Evolutionary conservation across 2,113 vertebrate species (phyloP), one percentile per base, ranked within the genome.

Genomic region (Neolamprologus tretocephalus): DNA sequence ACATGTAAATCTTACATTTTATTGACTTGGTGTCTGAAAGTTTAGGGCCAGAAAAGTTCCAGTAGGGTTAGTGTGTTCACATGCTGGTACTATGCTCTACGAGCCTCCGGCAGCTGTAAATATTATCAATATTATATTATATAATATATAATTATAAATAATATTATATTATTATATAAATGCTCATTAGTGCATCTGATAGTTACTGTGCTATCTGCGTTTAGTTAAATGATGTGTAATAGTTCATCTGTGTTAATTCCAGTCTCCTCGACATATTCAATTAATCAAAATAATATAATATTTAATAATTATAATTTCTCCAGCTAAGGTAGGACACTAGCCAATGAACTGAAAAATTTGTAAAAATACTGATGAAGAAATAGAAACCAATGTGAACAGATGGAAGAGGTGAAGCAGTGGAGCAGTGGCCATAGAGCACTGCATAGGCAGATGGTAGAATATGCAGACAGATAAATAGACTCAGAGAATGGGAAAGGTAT

Each of bases 381-480:
- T 82, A 51, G 42, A 81, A 35, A 84, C 35, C 47, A 57, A 54
- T 91, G 57, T 3, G 8, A 87, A 33, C 88, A 89, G 80, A 87
- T 86, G 81, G 87, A 89, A 73, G 78, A 83, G 84, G 54, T 81
- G 80, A 81, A 83, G 83, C 87, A 49, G 51, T 2, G 21, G 57
- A 61, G 58, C 58, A 63, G 61, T 37, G 61, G 10, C 26, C 58
- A 47, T 68, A 80, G 73, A 83, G 42, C 3, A 21, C 0, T 83
- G 71, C 4, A 53, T 35, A 45, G 33, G 45, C 86, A 89, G 83
- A 89, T 86, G 88, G 83, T 81, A 63, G 37, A 28, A 71, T 83
- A 57, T 81, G 63, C 35, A 21, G 63, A 75, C 73, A 75, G 57
- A 85, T 86, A 83, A 55, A 49, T 31, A 23, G 42, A 75, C 37